phyloP scores from a whole-genome alignment of 2,888 invertebrate genomes.

The Lithophane socia region DNA sequence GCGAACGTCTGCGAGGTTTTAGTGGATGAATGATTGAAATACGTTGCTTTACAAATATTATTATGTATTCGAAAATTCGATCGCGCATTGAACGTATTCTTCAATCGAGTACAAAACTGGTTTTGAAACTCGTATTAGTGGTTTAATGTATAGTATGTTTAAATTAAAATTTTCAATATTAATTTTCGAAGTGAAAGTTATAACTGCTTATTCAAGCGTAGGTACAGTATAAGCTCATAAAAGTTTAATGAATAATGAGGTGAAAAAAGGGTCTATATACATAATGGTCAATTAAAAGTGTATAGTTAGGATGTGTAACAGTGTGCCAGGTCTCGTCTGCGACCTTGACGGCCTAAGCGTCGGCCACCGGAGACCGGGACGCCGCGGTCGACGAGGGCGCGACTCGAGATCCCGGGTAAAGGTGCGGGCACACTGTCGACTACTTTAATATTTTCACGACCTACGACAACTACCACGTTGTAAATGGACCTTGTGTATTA shows the following conservation, averaged over 20 bases:
- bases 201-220: slow-evolving; percentile 47
- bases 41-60: slow-evolving; percentile 18
- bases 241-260: slow-evolving; percentile 44
- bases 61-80: slow-evolving; percentile 29
- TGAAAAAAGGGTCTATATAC: slow-evolving; percentile 36
- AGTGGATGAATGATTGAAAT: slow-evolving; percentile 38
- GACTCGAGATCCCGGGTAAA: slow-evolving; percentile 68
- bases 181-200: slow-evolving; percentile 55
- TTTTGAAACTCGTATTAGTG: slow-evolving; percentile 43
- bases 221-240: slow-evolving; percentile 35
- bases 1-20: slow-evolving; percentile 41
- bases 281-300: slow-evolving; percentile 53
- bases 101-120: slow-evolving; percentile 48
- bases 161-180: slow-evolving; percentile 39
- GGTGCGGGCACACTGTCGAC: slow-evolving; percentile 68
- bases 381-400: slow-evolving; percentile 70
- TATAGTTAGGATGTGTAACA: slow-evolving; percentile 64
- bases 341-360: slow-evolving; percentile 77
- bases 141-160: slow-evolving; percentile 24
- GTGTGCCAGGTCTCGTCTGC: slow-evolving; percentile 76
- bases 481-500: slow-evolving; percentile 44
- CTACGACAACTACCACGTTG: slow-evolving; percentile 52
- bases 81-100: slow-evolving; percentile 46
- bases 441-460: slow-evolving; percentile 64
- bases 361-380: slow-evolving; percentile 76